These are phyloP conservation scores for Xanthorhoe designata DNA, from an alignment of 2,888 invertebrate genomes.

Conservation along the genomic window DNA sequence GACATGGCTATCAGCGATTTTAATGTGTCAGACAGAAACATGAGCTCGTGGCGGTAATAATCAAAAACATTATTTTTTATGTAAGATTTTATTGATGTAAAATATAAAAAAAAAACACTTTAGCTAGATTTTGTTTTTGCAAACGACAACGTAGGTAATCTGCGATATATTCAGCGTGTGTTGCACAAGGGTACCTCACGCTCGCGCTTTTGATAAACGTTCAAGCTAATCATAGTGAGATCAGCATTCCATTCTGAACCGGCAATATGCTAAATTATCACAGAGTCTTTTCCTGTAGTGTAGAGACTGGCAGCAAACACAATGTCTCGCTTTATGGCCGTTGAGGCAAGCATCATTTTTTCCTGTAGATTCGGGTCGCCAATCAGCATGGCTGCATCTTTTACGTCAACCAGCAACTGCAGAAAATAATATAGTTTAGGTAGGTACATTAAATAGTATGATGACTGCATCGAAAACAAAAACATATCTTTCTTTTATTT, in stretches of 20 bases:
- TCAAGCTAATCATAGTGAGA: constrained; percentile 18
- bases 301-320: constrained; percentile 99
- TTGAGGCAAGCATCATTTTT: constrained; percentile 98
- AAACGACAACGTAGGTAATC: too few species aligned
- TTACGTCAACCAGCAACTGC: constrained; percentile 89
- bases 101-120: too few species aligned
- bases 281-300: constrained; percentile 84
- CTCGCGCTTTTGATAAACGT: neutral
- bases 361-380: constrained; percentile 96
- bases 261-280: constrained; percentile 44
- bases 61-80: too few species aligned
- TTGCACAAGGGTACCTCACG: neutral
- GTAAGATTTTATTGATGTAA: too few species aligned
- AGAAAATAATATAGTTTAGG: constrained; percentile 1
- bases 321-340: constrained; percentile 97
- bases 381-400: constrained; percentile 96
- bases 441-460: too few species aligned
- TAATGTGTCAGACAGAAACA: too few species aligned
- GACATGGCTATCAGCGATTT: too few species aligned
- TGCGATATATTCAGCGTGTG: too few species aligned
- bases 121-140: too few species aligned
- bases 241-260: constrained; percentile 24
- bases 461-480: neutral
- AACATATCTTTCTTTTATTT: neutral
- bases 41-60: too few species aligned